Evolutionary conservation across 2,113 vertebrate species (phyloP), one percentile per base, ranked within the genome.

Genomic region (Pan paniscus): DNA sequence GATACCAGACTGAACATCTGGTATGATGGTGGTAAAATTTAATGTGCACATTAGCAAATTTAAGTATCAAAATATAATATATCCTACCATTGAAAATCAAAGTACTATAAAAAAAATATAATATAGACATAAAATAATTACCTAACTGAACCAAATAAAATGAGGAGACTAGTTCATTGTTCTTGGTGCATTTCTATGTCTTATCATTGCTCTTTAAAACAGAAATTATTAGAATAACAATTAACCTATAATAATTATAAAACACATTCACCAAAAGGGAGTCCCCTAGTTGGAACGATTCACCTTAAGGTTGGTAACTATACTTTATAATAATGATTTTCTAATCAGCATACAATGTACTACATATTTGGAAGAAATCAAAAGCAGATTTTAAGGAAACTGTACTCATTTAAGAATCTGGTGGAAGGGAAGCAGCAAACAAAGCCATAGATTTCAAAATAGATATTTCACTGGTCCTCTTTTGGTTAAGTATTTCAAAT

Each of bases 61-160:
- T 38, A 75, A 90, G 48, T 38, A 86, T 48, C 46, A 90, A 38
- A 90, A 55, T 12, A 81, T 48, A 91, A 75, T 46, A 92, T 52
- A 86, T 48, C 9, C 6, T 90, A n/a, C 13, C 38, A 48, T 0
- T 93, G 57, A 84, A 97, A 97, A 80, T 40, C 52, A 96, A 95
- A 59, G 48, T 35, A 67, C 68, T 72, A 64, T 30, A 38, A 89
- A 11, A 68, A 64, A 94, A 87, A 90, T 94, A 89, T 46, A 40
- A 87, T 14, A 83, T 18, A 83, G 0, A 70, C 25, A 84, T 18
- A 78, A 50, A 72, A 88, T 61, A 93, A 84, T 94, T 38, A 95
- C 48, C 75, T 82, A 90, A 94, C n/a, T 76, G 11, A 6, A 83
- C n/a, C 55, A 94, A 90, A 86, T 79, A 72, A 89, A 98, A 43